Percentiles rank a stretch among this genome's conserved stretches.
Conservation (phyloP, 2,113 vertebrate species). For the Solea solea region DNA sequence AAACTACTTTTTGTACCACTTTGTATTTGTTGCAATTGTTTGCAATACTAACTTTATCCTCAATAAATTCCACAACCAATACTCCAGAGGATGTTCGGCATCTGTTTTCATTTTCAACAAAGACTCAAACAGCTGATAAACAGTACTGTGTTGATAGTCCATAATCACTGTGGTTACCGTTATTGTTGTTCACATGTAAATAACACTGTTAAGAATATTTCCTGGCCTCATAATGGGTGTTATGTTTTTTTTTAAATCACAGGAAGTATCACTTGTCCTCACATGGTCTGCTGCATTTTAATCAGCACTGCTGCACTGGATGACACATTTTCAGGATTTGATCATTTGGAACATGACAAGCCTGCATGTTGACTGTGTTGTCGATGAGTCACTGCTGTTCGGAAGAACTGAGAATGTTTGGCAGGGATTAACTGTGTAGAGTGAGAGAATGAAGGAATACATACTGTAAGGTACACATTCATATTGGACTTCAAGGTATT, state of each 20-base stretch:
- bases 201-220: conserved; percentile 40
- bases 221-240: conserved; percentile 3
- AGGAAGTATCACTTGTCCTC: conserved; percentile 17
- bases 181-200: conserved; percentile 31
- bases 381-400: conserved; percentile 31
- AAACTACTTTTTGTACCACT: not conserved
- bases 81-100: conserved; percentile 3
- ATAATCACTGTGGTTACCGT: conserved; percentile 1
- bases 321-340: conserved; percentile 12
- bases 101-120: conserved; percentile 28
- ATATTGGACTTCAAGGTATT: conserved; percentile 96
- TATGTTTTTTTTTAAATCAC: conserved; percentile 4
- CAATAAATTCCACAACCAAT: conserved; percentile 9
- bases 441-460: conserved; percentile 74
- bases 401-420: conserved; percentile 13
- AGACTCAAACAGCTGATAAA: conserved; percentile 3
- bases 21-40: not conserved
- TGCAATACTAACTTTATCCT: not conserved
- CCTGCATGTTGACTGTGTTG: conserved; percentile 1
- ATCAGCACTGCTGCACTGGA: conserved; percentile 16
- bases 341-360: not conserved
- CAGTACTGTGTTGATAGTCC: not conserved
- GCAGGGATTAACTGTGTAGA: conserved; percentile 10
- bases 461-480: conserved; percentile 98
- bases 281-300: conserved; percentile 7